Evolutionary conservation across 1,140 invertebrate species (phyloP).

Genomic region (Cylas formicarius): DNA sequence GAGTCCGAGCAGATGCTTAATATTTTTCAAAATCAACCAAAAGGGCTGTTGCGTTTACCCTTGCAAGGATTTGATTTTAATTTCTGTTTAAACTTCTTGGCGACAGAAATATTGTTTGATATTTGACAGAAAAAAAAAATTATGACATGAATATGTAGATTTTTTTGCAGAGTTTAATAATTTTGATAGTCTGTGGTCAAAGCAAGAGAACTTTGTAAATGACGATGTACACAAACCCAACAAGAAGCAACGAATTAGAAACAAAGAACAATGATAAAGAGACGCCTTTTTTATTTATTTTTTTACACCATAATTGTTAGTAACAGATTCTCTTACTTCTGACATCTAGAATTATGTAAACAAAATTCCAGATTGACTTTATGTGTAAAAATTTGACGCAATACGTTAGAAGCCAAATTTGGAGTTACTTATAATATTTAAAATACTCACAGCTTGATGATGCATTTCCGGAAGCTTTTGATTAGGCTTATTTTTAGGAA

Average conservation of each 20-base stretch:
- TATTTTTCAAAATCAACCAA: constrained; percentile 1
- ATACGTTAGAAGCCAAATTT: constrained; percentile 4
- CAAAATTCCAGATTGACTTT: constrained; percentile 1
- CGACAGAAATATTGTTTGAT: constrained; percentile 2
- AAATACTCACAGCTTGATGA: constrained; percentile 6
- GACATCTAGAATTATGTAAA: constrained; percentile 4
- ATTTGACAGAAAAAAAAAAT: constrained; percentile 3
- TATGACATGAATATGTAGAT: too few relatives aligned
- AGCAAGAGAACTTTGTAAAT: constrained; percentile 4
- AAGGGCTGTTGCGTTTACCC: constrained; percentile 6
- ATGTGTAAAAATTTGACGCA: constrained; percentile 5
- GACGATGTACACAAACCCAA: constrained; percentile 3
- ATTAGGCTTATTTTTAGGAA: constrained; percentile 2
- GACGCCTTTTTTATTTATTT: constrained; percentile 8
- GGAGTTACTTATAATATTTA: constrained; percentile 6
- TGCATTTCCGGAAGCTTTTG: constrained; percentile 6
- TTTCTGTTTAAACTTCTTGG: constrained; percentile 5
- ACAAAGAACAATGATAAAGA: constrained; percentile 6
- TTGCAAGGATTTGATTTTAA: constrained; percentile 6
- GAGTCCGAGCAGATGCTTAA: too few relatives aligned
- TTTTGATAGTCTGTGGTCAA: constrained; percentile 5
- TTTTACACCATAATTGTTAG: constrained; percentile 6
- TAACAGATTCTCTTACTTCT: constrained; percentile 5
- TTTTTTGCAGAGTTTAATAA: constrained; percentile 3
- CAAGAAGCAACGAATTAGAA: constrained; percentile 6